Evolutionary conservation across 2,113 vertebrate genomes (phyloP).

Genomic region (Hyperopisus bebe): DNA sequence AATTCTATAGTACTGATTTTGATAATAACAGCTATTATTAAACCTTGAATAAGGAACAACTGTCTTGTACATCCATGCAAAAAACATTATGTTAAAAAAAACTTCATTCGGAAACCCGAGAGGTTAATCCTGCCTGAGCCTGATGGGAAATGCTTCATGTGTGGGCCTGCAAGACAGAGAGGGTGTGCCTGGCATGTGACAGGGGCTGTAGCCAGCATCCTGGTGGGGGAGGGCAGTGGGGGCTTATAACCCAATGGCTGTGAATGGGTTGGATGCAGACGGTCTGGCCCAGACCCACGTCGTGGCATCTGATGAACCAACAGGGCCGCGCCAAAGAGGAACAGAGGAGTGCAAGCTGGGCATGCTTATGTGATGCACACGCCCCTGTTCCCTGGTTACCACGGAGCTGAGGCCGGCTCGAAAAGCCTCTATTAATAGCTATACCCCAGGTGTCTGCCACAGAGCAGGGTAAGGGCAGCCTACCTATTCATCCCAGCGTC

Average conservation of each 20-base stretch:
- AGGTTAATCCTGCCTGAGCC: background rate
- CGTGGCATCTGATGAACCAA: slow-evolving; percentile 1
- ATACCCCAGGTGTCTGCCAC: background rate
- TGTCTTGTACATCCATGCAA: background rate
- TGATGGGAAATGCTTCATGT: background rate
- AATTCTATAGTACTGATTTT: background rate
- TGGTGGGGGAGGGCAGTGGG: background rate
- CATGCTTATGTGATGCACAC: background rate
- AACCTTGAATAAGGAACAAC: background rate
- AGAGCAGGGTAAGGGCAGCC: background rate
- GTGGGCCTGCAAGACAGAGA: background rate
- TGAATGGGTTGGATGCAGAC: background rate
- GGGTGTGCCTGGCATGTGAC: background rate
- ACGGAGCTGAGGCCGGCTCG: background rate
- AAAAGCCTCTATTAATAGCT: background rate
- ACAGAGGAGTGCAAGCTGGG: background rate
- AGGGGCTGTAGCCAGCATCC: background rate
- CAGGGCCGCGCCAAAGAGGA: background rate
- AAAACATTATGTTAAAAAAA: background rate
- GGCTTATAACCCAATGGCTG: background rate
- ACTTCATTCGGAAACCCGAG: background rate
- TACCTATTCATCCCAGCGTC: background rate
- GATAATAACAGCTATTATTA: background rate
- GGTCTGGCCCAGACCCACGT: background rate
- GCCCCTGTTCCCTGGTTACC: background rate